These are phyloP conservation scores for Anoplolepis gracilipes DNA, from an alignment of 1,140 invertebrate genomes.

Conservation along the genomic window DNA sequence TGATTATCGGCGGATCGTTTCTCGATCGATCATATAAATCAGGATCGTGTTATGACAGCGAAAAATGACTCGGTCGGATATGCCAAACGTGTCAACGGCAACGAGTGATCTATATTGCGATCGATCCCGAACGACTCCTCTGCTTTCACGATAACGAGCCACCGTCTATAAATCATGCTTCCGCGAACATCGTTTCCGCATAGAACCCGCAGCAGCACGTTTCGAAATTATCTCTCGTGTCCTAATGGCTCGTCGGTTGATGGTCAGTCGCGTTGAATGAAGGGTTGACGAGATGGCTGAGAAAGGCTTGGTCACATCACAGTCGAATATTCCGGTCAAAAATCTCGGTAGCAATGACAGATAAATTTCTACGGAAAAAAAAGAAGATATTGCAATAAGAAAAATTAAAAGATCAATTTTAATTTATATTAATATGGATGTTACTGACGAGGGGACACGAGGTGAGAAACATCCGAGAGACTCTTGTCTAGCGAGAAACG, in stretches of 20 bases:
- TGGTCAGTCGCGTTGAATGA: slow-evolving; percentile 32
- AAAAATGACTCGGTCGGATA: slow-evolving; percentile 70
- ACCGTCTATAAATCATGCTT: slow-evolving; percentile 82
- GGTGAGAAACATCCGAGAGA: slow-evolving; percentile 68
- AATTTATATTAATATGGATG: neutral
- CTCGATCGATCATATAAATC: slow-evolving; percentile 58
- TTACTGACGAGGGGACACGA: slow-evolving; percentile 20
- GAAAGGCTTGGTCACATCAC: neutral
- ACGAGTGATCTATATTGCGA: slow-evolving; percentile 56
- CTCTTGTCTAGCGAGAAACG: slow-evolving; percentile 62
- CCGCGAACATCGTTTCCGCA: slow-evolving; percentile 75
- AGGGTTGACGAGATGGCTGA: neutral
- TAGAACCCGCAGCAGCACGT: slow-evolving; percentile 61
- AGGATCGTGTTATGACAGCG: slow-evolving; percentile 54
- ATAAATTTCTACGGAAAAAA: neutral
- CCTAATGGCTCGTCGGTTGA: slow-evolving; percentile 58
- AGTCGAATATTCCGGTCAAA: neutral
- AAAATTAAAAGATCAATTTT: neutral
- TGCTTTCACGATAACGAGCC: slow-evolving; percentile 83
- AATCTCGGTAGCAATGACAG: neutral
- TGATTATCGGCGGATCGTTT: slow-evolving; percentile 48
- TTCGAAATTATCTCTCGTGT: slow-evolving; percentile 73
- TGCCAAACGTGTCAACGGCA: slow-evolving; percentile 67
- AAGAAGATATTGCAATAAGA: neutral
- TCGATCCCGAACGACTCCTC: slow-evolving; percentile 68